Percentiles rank a stretch among this genome's conserved stretches.
Evolutionary conservation across 2,888 invertebrate genomes (phyloP).

Genomic region (Magallana nippona): DNA sequence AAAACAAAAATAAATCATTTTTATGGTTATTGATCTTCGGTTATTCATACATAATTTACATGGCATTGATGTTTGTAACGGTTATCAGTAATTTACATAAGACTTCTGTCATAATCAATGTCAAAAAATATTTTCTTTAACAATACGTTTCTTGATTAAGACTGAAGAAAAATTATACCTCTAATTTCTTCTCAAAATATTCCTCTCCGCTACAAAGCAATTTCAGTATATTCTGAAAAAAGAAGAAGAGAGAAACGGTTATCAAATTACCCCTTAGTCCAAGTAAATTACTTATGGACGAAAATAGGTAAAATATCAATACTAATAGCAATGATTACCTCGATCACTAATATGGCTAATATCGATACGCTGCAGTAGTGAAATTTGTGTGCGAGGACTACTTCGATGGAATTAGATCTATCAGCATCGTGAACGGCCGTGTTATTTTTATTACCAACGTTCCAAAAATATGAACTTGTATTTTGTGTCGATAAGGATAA

Average conservation of each 20-base stretch:
- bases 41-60: neutral
- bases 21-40: no score
- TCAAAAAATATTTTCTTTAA: no score
- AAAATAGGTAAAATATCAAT: no score
- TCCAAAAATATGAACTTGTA: no score
- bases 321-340: slow-evolving; percentile 4
- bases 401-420: slow-evolving; percentile 49
- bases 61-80: no score
- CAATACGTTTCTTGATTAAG: neutral
- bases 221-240: slow-evolving; percentile 65
- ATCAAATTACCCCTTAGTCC: no score
- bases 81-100: neutral
- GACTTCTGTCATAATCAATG: neutral
- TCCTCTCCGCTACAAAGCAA: slow-evolving; percentile 61
- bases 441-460: no score
- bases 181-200: slow-evolving; percentile 59
- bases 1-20: no score
- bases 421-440: no score
- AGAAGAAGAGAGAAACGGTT: neutral
- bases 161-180: slow-evolving; percentile 50
- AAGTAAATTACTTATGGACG: no score
- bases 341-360: slow-evolving; percentile 65
- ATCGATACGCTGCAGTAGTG: slow-evolving; percentile 71
- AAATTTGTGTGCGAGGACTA: slow-evolving; percentile 66
- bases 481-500: no score